Evolutionary conservation across 2,888 invertebrate species (phyloP), one percentile per base, ranked within the genome.

Genomic region (Campoplex nolae): DNA sequence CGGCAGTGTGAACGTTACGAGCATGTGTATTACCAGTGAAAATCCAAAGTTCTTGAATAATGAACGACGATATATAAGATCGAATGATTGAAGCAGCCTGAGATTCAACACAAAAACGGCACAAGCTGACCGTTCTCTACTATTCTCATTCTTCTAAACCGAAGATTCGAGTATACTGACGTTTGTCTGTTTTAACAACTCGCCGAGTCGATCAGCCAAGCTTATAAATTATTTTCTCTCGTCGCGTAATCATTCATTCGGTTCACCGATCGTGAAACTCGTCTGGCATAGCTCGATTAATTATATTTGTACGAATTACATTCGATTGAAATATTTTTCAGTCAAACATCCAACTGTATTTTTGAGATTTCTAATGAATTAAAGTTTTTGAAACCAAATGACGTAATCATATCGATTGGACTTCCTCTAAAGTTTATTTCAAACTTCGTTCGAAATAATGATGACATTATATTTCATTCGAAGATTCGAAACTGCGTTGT

Each of bases 171-270:
- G 56, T 38, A 13, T 48, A 35, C 62, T 67, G 77, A 51, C 77
- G 71, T 84, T 85, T 87, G 88, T 88, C 88, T 85, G 86, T 90
- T 89, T 88, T 68, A 87, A 88, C 88, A 87, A 86, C 83, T 85
- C 79, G 77, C 42, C 78, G 58, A 83, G 87, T 86, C 87, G 83
- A 88, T 70, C 75, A 58, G 73, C 28, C 73, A 23, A 54, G 62
- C 70, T 62, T 75, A 78, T 62, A 65, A 70, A 76, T 70, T 79
- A 48, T 71, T 75, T 85, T 79, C 65, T 77, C 32, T 23, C 35
- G 16, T 28, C 68, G 54, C 68, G 54, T 42, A 56, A 76, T 76
- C 71, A 56, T 78, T 74, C 23, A 32, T 62, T 68, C 58, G 23
- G 16, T 42, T 7, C 13, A 32, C 32, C 62, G 16, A 32, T 62